These are phyloP conservation scores for Narcine bancroftii DNA, from an alignment of 2,113 vertebrate species.

Conservation along the genomic window DNA sequence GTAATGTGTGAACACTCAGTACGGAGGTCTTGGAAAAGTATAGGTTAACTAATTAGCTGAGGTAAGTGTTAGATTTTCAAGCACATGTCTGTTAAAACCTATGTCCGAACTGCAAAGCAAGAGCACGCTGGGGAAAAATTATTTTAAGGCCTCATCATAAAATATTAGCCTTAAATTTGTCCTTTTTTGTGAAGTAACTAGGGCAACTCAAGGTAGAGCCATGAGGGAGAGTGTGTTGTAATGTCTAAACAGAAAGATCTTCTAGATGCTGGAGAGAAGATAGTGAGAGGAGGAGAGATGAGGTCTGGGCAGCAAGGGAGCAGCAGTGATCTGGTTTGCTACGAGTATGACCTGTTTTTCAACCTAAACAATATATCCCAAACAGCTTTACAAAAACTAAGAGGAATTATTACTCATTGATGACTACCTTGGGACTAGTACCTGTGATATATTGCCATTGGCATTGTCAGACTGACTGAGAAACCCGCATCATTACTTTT, in stretches of 20 bases:
- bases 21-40: not conserved
- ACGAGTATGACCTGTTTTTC: not conserved
- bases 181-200: slow-evolving; percentile 2
- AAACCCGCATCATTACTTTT: not conserved
- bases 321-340: too few relatives aligned
- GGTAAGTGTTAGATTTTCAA: slow-evolving; percentile 27
- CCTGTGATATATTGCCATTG: not conserved
- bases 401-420: not conserved
- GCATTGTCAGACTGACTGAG: not conserved
- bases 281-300: not conserved
- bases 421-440: not conserved
- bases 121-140: not conserved
- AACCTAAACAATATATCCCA: too few relatives aligned
- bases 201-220: not conserved
- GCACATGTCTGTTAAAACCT: slow-evolving; percentile 23
- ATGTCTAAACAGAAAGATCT: not conserved
- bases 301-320: not conserved
- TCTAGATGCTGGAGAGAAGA: not conserved
- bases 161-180: slow-evolving; percentile 11
- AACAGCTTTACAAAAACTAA: not conserved
- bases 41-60: slow-evolving; percentile 28
- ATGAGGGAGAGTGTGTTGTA: not conserved
- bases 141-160: slow-evolving; percentile 21
- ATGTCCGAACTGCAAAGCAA: not conserved
- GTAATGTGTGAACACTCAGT: not conserved